Percentiles rank a stretch among this genome's conserved stretches.
These are phyloP conservation scores for Reticulitermes lucifugus DNA, from an alignment of 2,888 invertebrate species.

Conservation along the genomic window DNA sequence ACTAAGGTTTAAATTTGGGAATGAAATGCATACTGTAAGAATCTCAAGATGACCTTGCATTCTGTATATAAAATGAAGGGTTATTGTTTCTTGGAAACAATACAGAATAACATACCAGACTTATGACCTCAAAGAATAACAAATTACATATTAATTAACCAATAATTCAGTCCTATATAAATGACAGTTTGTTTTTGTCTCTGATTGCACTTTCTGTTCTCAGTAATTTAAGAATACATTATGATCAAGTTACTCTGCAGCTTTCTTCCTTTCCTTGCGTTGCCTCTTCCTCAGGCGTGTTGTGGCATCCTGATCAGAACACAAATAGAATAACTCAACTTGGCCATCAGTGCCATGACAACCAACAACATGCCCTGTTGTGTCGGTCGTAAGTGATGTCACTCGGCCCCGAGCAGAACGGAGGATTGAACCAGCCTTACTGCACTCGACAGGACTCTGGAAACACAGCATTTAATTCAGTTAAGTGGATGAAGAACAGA, in stretches of 20 bases:
- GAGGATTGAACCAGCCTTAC: conserved; percentile 82
- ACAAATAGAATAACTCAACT: conserved; percentile 87
- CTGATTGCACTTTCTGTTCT: no score
- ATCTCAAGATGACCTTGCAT: no score
- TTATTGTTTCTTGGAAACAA: no score
- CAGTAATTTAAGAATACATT: no score
- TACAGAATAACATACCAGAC: no score
- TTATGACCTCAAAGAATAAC: no score
- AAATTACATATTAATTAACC: no score
- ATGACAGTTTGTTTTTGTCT: no score
- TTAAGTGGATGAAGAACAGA: conserved; percentile 9
- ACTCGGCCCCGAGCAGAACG: conserved; percentile 85
- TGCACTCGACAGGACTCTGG: conserved; percentile 77
- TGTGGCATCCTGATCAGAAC: conserved; percentile 79
- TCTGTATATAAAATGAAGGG: no score
- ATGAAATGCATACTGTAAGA: no score
- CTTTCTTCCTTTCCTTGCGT: conserved; percentile 70
- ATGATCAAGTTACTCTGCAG: conserved; percentile 28
- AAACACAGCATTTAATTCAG: conserved; percentile 54
- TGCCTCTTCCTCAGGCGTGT: conserved; percentile 79
- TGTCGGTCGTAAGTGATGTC: conserved; percentile 78
- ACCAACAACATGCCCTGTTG: conserved; percentile 77
- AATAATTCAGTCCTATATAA: no score
- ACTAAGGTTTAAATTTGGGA: no score
- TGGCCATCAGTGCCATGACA: conserved; percentile 86